phyloP scores from a whole-genome alignment of 2,797 vertebrate genomes.

The Prunella strophiata region DNA sequence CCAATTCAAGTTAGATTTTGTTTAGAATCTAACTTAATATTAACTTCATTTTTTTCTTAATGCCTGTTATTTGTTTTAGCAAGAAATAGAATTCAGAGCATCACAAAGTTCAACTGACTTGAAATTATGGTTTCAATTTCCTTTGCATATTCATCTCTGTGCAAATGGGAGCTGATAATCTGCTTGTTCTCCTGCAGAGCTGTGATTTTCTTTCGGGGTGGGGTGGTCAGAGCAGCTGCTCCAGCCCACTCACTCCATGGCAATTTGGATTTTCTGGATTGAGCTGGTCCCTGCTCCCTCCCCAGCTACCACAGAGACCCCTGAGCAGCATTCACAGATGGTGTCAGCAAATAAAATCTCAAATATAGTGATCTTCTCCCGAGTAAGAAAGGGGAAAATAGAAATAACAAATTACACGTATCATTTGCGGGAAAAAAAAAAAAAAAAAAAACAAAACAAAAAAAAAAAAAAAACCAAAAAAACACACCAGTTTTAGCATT shows the following conservation, averaged over 20 bases:
- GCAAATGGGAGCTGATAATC: background rate
- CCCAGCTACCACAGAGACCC: background rate
- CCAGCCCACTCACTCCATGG: background rate
- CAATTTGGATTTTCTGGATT: background rate
- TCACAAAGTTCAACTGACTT: background rate
- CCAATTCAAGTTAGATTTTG: background rate
- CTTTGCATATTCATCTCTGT: background rate
- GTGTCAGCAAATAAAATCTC: background rate
- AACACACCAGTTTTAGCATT: background rate
- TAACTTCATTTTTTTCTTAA: background rate
- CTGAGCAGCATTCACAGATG: background rate
- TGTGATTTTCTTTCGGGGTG: background rate
- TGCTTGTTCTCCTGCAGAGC: background rate
- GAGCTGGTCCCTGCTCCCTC: background rate
- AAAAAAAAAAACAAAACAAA: too few species aligned
- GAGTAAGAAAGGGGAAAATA: background rate
- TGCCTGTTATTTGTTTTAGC: background rate
- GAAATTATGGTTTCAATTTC: background rate
- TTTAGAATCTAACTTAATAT: background rate
- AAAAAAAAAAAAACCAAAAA: too few species aligned
- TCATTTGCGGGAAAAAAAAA: background rate
- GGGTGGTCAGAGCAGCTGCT: background rate
- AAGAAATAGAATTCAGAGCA: background rate
- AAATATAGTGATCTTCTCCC: background rate
- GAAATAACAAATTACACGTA: background rate